These are phyloP conservation scores for Dallia pectoralis DNA, from an alignment of 2,797 vertebrate genomes.

Conservation along the genomic window DNA sequence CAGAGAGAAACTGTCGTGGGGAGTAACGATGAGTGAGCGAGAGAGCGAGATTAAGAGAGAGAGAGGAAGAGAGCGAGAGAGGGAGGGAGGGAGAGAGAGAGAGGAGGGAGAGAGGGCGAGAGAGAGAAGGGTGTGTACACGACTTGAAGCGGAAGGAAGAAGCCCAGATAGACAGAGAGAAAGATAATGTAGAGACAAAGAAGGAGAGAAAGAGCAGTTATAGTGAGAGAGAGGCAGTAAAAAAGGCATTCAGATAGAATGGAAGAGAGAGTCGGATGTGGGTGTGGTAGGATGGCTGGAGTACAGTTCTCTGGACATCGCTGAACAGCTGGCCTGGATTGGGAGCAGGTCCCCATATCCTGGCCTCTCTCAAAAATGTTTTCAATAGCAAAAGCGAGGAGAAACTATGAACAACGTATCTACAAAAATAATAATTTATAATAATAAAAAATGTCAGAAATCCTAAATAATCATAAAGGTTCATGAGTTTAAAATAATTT, in stretches of 20 bases:
- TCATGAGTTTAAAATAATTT: too few relatives aligned
- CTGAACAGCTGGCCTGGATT: conserved; percentile 60
- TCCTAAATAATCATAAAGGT: too few relatives aligned
- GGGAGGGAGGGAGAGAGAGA: conserved; percentile 24
- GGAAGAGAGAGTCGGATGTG: conserved; percentile 18
- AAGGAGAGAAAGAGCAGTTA: neutral
- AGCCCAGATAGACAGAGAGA: neutral
- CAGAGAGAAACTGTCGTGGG: neutral
- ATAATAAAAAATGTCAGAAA: too few relatives aligned
- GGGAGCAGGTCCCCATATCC: conserved; percentile 30
- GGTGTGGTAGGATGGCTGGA: conserved; percentile 14
- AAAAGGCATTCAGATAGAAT: conserved; percentile 1
- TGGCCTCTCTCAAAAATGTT: conserved; percentile 14
- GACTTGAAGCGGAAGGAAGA: neutral
- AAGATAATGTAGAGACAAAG: neutral
- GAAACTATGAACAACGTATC: too few relatives aligned
- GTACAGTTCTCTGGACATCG: conserved; percentile 22
- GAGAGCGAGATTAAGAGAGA: neutral
- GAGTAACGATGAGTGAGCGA: neutral
- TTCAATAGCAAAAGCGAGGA: too few relatives aligned
- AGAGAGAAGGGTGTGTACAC: conserved; percentile 13
- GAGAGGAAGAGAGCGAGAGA: too few relatives aligned
- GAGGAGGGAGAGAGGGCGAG: conserved; percentile 22
- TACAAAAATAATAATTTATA: too few relatives aligned
- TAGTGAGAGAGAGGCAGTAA: neutral